A percentile compares a stretch with the other conserved stretches of the same genome.
These are phyloP conservation scores for Phacellophora camtschatica DNA, from an alignment of 30 jellyfish, hydroid and myxozoan species.

Conservation along the genomic window DNA sequence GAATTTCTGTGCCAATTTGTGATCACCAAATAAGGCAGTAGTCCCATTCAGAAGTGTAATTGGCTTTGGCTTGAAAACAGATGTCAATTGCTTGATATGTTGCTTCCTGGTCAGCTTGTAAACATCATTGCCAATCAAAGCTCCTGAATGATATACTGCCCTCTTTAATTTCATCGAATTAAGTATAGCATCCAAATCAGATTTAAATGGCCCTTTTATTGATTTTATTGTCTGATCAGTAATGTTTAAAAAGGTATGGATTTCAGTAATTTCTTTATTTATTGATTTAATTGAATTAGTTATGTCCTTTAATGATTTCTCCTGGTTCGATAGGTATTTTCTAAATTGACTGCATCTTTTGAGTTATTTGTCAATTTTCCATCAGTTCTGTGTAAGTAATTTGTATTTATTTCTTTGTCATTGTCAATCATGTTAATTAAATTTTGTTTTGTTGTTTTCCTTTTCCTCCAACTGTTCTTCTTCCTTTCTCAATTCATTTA, in stretches of 20 bases:
- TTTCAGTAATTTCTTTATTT: not conserved
- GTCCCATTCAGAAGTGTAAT: no score
- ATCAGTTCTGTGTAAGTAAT: not conserved
- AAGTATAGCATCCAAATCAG: not conserved
- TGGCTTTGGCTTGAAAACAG: no score
- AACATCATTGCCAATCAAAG: constrained; percentile 6
- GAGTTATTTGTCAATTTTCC: not conserved
- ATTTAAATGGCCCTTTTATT: not conserved
- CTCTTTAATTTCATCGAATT: not conserved
- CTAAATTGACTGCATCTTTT: not conserved
- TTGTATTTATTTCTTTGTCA: no score
- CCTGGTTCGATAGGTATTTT: not conserved
- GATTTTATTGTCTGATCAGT: not conserved
- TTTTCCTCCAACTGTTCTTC: not conserved
- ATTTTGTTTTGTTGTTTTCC: not conserved
- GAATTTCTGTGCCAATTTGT: no score
- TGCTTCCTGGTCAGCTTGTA: not conserved
- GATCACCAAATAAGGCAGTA: no score
- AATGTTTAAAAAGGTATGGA: not conserved
- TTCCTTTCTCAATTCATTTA: not conserved
- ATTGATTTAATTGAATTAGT: not conserved
- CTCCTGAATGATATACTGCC: constrained; percentile 18
- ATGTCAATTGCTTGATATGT: no score
- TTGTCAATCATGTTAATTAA: not conserved
- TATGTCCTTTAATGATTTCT: not conserved